phyloP scores from a whole-genome alignment of 2,797 vertebrate genomes.

The Basileuterus tristriatus region DNA sequence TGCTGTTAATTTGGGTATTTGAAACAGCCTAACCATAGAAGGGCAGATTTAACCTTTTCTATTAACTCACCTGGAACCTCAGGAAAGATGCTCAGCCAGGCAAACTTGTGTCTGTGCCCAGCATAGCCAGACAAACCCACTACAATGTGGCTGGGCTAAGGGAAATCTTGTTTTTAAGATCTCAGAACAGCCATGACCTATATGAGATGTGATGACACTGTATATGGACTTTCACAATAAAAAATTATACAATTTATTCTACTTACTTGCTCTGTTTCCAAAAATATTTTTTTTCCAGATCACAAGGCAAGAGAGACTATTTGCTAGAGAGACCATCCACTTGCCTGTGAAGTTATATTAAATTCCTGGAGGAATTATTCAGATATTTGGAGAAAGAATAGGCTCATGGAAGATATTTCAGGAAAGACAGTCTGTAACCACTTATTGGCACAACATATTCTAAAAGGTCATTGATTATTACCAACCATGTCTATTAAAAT shows the following conservation, averaged over 20 bases:
- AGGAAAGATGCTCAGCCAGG: background rate
- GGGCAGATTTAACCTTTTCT: background rate
- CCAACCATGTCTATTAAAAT: constrained; percentile 26
- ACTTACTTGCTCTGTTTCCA: background rate
- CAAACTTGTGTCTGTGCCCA: background rate
- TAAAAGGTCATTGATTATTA: constrained; percentile 54
- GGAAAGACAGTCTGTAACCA: background rate
- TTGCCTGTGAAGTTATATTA: background rate
- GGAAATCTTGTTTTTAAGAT: background rate
- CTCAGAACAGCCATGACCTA: background rate
- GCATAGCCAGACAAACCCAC: background rate
- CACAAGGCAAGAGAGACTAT: background rate
- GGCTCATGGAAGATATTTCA: background rate
- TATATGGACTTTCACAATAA: background rate
- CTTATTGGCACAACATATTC: background rate
- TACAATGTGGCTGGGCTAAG: background rate
- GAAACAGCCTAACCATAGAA: background rate
- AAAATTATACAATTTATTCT: background rate
- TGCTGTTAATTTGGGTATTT: background rate
- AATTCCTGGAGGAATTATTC: background rate
- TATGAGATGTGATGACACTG: background rate
- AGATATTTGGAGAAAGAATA: background rate
- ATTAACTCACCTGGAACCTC: background rate
- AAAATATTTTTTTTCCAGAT: background rate
- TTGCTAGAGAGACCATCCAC: background rate